Conservation (phyloP, 2,888 invertebrate genomes). For the Stictocephala bisonia region DNA sequence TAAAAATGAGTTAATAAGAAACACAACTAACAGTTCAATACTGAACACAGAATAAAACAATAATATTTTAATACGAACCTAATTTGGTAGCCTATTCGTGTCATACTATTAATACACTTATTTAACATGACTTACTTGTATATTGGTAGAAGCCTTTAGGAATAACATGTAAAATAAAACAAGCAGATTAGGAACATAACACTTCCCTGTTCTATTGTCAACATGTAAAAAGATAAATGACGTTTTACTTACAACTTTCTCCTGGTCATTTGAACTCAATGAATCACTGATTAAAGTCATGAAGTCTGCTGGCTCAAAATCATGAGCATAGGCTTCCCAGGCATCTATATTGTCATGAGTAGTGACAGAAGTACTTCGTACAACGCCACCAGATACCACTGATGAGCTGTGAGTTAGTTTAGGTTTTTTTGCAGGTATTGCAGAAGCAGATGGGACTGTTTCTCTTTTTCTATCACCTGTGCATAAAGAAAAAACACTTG, state of each 20-base stretch:
- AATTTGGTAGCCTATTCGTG: no score
- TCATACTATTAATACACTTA: not conserved
- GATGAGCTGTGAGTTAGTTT: constrained; percentile 57
- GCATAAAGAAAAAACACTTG: no score
- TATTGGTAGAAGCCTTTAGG: no score
- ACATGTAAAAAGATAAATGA: not conserved
- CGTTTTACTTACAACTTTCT: constrained; percentile 72
- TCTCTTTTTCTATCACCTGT: constrained; percentile 52
- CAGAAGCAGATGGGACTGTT: constrained; percentile 44
- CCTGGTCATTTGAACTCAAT: constrained; percentile 81
- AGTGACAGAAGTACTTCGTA: constrained; percentile 62
- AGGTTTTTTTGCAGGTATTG: constrained; percentile 53
- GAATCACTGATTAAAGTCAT: constrained; percentile 80
- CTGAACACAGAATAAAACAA: no score
- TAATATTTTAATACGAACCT: no score
- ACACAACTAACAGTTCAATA: no score
- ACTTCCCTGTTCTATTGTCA: not conserved
- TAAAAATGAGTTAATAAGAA: no score
- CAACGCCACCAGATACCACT: constrained; percentile 60
- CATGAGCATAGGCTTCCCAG: constrained; percentile 80
- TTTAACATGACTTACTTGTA: not conserved
- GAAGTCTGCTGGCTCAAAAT: constrained; percentile 83
- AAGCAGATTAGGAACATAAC: constrained; percentile 1
- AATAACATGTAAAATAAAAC: not conserved
- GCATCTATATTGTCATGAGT: constrained; percentile 65